A percentile compares a stretch with the other conserved stretches of the same genome.
These are phyloP conservation scores for Drepana arcuata DNA, from an alignment of 1,140 invertebrate genomes.

Conservation along the genomic window DNA sequence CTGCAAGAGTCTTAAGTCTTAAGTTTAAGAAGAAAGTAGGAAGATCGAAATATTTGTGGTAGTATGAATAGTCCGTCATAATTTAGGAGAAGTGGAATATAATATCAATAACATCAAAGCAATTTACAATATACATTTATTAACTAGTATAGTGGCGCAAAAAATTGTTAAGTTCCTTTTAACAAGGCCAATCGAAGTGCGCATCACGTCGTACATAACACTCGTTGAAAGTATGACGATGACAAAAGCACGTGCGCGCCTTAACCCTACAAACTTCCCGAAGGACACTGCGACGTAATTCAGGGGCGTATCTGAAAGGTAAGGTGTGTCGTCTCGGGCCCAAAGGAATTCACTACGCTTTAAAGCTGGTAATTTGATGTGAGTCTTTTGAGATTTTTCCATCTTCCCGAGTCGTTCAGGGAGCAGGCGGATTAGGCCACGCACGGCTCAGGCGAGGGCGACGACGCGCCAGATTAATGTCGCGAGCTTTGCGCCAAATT, in stretches of 20 bases:
- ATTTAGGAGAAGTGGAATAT: too few species aligned
- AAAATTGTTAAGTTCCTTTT: too few species aligned
- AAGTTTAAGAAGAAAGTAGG: too few species aligned
- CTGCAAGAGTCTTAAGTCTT: too few species aligned
- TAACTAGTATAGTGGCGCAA: too few species aligned
- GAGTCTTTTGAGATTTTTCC: conserved; percentile 64
- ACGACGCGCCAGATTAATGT: conserved; percentile 63
- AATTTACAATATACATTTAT: too few species aligned
- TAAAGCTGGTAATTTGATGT: conserved; percentile 67
- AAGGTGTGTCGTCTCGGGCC: conserved; percentile 47
- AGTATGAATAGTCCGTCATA: too few species aligned
- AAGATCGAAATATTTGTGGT: too few species aligned
- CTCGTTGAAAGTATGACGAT: conserved; percentile 52
- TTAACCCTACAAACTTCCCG: conserved; percentile 57
- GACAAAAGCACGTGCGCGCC: conserved; percentile 60
- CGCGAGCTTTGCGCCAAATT: conserved; percentile 59
- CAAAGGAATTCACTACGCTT: conserved; percentile 54
- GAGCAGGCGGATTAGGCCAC: conserved; percentile 53
- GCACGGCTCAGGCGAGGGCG: conserved; percentile 49
- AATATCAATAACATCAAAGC: too few species aligned
- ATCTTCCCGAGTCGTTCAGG: conserved; percentile 51
- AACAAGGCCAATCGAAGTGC: conserved; percentile 55
- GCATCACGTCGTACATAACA: conserved; percentile 57
- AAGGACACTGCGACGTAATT: conserved; percentile 53
- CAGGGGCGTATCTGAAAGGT: conserved; percentile 53